Percentiles rank a stretch among this genome's conserved stretches.
Evolutionary conservation across 37 sponge, comb jelly and placozoan species (phyloP).

Genomic region (Ephydatia muelleri): DNA sequence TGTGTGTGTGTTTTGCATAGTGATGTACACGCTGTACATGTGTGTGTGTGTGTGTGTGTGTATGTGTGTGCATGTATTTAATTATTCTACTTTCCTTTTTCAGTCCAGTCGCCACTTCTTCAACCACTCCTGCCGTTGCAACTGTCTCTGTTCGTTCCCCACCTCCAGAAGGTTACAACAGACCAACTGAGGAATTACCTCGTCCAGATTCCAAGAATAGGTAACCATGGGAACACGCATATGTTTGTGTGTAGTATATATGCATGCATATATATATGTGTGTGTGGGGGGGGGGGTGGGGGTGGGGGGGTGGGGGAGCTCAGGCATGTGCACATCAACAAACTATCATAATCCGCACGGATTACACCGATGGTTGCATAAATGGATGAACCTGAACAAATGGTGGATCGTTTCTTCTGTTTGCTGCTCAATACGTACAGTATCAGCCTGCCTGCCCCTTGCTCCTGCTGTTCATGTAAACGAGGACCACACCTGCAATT

Average conservation of each 20-base stretch:
- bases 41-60: neutral
- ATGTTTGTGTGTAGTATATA: neutral
- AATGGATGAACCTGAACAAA: too few relatives aligned
- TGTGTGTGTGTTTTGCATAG: slow-evolving; percentile 16
- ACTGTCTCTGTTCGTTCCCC: neutral
- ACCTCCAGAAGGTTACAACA: neutral
- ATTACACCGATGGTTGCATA: too few relatives aligned
- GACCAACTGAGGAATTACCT: neutral
- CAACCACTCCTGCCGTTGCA: neutral
- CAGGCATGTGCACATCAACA: too few relatives aligned
- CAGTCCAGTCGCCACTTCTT: neutral
- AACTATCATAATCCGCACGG: too few relatives aligned
- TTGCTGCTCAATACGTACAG: too few relatives aligned
- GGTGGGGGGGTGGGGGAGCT: neutral
- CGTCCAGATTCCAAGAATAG: neutral
- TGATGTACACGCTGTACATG: too few relatives aligned
- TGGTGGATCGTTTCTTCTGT: too few relatives aligned
- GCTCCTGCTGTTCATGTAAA: too few relatives aligned
- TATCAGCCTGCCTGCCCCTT: too few relatives aligned
- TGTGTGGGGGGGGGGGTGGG: neutral
- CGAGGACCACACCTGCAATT: too few relatives aligned
- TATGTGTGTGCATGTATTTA: slow-evolving; percentile 7
- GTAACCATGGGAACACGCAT: neutral
- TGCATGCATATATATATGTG: neutral
- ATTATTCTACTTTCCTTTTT: neutral